Evolutionary conservation across 2,113 vertebrate species (phyloP).

Genomic region (Atlantisia rogersi): DNA sequence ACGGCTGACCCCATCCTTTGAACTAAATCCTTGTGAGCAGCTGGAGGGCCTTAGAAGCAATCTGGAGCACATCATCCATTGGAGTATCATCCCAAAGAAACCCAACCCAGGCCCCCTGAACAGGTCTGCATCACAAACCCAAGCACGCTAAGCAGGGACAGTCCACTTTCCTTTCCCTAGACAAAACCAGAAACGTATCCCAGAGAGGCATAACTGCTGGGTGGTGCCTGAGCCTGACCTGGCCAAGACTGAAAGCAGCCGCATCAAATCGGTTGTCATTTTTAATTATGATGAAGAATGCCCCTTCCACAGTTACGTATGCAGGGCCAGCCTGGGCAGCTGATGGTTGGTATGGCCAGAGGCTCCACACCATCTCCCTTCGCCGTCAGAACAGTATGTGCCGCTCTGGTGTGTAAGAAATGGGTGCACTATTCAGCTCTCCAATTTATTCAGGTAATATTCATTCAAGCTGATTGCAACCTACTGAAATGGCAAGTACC

Average conservation of each 20-base stretch:
- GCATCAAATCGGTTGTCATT: background rate
- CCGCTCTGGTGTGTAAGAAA: background rate
- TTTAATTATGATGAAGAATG: background rate
- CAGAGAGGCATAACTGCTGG: background rate
- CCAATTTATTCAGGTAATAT: slow-evolving; percentile 46
- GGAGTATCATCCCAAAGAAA: background rate
- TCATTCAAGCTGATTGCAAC: slow-evolving; percentile 45
- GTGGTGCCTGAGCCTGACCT: background rate
- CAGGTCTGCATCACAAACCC: background rate
- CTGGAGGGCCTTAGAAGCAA: background rate
- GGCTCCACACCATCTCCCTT: background rate
- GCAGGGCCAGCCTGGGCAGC: background rate
- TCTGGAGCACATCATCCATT: background rate
- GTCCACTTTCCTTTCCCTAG: background rate
- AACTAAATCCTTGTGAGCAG: background rate
- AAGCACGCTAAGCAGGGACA: background rate
- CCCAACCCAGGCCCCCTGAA: background rate
- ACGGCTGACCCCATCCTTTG: background rate
- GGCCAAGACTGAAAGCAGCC: background rate
- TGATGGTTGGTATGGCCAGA: accelerated
- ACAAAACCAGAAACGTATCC: background rate
- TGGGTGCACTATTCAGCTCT: background rate
- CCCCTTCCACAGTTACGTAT: background rate
- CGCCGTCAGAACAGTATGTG: background rate
- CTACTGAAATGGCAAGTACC: slow-evolving; percentile 37